These are phyloP conservation scores for Hypomecis punctinalis DNA, from an alignment of 2,888 invertebrate genomes.

Conservation along the genomic window DNA sequence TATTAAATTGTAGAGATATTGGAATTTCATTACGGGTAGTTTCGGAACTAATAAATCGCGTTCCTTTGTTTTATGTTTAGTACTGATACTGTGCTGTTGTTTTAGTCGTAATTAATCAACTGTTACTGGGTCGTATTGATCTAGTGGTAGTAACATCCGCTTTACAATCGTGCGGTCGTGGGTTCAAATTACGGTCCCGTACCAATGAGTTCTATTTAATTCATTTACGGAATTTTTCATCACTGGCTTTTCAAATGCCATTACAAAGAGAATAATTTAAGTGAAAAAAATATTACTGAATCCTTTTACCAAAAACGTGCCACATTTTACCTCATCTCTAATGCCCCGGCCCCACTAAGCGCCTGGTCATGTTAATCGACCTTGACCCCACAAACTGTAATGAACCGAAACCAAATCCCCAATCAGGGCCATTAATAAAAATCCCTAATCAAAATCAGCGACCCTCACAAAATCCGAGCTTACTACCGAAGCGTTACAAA, in stretches of 20 bases:
- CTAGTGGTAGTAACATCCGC: too few relatives aligned
- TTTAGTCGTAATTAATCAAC: too few relatives aligned
- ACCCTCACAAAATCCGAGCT: conserved; percentile 28
- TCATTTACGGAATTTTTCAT: too few relatives aligned
- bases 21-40: conserved; percentile 27
- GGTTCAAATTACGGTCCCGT: too few relatives aligned
- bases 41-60: conserved; percentile 16
- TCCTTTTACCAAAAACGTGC: too few relatives aligned
- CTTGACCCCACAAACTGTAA: conserved; percentile 6
- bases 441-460: conserved; percentile 17
- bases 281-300: too few relatives aligned
- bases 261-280: too few relatives aligned
- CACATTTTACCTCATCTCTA: not conserved
- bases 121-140: too few relatives aligned
- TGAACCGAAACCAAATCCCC: conserved; percentile 5
- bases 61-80: conserved; percentile 1
- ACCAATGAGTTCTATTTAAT: too few relatives aligned
- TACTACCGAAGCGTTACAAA: conserved; percentile 31
- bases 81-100: not conserved
- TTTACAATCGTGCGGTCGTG: too few relatives aligned
- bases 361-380: not conserved
- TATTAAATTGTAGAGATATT: conserved; percentile 21
- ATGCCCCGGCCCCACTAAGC: not conserved
- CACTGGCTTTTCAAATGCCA: too few relatives aligned
- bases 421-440: conserved; percentile 17